phyloP scores from a whole-genome alignment of 2,888 invertebrate genomes.

The Petrolisthes cinctipes region DNA sequence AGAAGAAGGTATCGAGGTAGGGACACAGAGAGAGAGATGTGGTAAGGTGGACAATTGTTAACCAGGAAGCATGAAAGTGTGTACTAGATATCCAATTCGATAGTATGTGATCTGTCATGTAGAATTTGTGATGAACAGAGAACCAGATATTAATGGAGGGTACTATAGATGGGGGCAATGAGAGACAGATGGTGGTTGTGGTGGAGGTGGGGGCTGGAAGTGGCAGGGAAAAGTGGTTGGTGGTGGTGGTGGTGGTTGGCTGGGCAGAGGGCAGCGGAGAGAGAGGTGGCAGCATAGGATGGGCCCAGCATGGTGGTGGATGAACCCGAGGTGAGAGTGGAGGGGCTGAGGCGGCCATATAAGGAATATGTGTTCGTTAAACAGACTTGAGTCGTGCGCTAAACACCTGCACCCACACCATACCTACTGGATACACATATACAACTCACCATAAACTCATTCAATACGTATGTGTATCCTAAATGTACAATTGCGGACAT shows the following conservation, averaged over 20 bases:
- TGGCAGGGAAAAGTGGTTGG: neutral
- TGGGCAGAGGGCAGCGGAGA: neutral
- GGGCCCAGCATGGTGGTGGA: neutral
- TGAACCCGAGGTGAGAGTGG: neutral
- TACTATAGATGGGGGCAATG: no score
- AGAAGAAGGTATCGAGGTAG: no score
- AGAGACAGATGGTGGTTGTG: neutral
- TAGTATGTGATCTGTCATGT: no score
- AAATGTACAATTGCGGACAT: neutral
- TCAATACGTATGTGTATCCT: neutral
- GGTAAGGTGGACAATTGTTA: no score
- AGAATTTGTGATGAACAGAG: no score
- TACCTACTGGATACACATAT: neutral
- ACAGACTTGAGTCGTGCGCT: neutral
- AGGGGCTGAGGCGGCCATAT: neutral
- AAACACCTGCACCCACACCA: neutral
- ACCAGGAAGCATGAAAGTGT: no score
- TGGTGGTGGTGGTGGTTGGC: neutral
- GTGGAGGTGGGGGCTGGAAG: neutral
- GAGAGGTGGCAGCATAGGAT: no score
- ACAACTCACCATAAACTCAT: neutral
- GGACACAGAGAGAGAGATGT: no score
- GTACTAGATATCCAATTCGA: no score
- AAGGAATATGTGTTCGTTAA: neutral
- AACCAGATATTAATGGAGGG: no score